Evolutionary conservation across 2,888 invertebrate genomes (phyloP).

Genomic region (Lumbricus terrestris): DNA sequence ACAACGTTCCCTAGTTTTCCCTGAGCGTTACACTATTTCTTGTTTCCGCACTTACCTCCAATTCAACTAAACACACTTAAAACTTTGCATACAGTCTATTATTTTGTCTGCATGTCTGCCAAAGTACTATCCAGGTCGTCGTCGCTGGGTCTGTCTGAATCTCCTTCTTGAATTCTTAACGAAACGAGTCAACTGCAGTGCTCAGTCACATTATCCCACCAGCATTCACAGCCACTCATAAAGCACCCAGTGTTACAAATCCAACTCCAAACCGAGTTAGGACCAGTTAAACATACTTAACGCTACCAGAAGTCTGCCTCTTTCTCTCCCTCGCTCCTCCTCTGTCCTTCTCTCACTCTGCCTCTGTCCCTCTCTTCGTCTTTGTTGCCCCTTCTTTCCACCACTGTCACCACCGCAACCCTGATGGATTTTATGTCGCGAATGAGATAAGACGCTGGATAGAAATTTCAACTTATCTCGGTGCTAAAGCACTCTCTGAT

Average conservation of each 20-base stretch:
- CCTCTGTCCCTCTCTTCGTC: neutral
- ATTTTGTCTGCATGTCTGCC: neutral
- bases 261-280: neutral
- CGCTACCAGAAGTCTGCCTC: neutral
- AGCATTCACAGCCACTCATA: neutral
- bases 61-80: no score
- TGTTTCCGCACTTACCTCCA: neutral
- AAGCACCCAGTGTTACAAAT: neutral
- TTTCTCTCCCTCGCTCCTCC: neutral
- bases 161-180: neutral
- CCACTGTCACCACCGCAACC: neutral
- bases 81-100: neutral
- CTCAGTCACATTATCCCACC: neutral
- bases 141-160: neutral
- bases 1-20: neutral
- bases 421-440: neutral
- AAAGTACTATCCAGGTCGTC: neutral
- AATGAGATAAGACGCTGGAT: neutral
- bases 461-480: neutral
- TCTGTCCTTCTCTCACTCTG: neutral
- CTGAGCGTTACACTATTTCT: neutral
- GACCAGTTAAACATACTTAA: slow-evolving; percentile 3
- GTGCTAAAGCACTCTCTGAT: neutral
- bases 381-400: neutral
- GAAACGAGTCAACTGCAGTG: neutral